These are phyloP conservation scores for Drosophila melanica DNA, from an alignment of 1,140 invertebrate genomes.

Conservation along the genomic window DNA sequence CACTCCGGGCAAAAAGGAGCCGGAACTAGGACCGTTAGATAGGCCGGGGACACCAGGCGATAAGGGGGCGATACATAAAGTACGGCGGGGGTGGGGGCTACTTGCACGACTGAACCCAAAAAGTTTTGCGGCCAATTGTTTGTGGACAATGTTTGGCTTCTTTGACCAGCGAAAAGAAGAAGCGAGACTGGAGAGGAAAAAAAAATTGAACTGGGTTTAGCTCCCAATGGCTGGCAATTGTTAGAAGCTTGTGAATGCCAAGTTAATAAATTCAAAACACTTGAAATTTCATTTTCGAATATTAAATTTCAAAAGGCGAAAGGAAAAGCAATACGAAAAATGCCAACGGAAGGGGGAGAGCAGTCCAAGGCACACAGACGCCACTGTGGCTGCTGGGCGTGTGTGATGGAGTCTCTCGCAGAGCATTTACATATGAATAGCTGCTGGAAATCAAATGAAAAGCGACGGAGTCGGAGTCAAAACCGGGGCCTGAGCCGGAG, in stretches of 20 bases:
- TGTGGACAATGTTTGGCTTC: slow-evolving; percentile 43
- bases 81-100: too few relatives aligned
- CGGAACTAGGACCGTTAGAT: neutral
- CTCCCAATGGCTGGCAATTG: neutral
- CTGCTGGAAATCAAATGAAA: slow-evolving; percentile 47
- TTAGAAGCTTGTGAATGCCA: slow-evolving; percentile 26
- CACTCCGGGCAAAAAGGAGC: neutral
- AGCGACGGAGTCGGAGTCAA: slow-evolving; percentile 9
- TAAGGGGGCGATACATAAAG: neutral
- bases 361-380: neutral
- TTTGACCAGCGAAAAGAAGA: slow-evolving; percentile 23
- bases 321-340: slow-evolving; percentile 35
- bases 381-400: neutral
- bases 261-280: slow-evolving; percentile 75
- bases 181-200: neutral
- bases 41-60: neutral
- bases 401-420: slow-evolving; percentile 1
- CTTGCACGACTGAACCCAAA: neutral
- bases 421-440: slow-evolving; percentile 56
- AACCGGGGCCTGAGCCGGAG: slow-evolving; percentile 1
- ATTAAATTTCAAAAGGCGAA: slow-evolving; percentile 60
- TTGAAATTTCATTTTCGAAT: slow-evolving; percentile 65
- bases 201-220: slow-evolving; percentile 5
- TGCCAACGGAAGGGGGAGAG: neutral
- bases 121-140: slow-evolving; percentile 32